Evolutionary conservation across 2,113 vertebrate genomes (phyloP).

Genomic region (Naja naja): DNA sequence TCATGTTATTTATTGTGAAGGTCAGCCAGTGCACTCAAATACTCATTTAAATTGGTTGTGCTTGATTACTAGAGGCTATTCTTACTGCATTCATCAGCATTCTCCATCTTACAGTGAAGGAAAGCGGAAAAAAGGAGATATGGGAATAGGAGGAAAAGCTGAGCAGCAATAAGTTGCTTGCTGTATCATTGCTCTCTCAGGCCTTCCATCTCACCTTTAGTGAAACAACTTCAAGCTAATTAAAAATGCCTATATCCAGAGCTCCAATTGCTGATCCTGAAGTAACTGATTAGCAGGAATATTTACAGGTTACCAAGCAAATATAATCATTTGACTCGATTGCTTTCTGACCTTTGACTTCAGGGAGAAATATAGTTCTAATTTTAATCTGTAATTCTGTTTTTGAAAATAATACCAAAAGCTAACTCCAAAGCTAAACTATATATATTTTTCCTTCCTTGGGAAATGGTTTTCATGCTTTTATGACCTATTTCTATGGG

Average conservation of each 20-base stretch:
- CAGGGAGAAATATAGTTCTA: accelerated
- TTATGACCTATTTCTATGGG: background rate
- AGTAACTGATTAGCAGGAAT: background rate
- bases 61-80: background rate
- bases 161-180: background rate
- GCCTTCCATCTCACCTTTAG: background rate
- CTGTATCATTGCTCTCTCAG: background rate
- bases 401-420: background rate
- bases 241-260: background rate
- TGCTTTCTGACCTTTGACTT: background rate
- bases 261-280: background rate
- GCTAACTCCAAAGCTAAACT: background rate
- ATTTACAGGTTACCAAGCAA: background rate
- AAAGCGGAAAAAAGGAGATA: background rate
- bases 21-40: background rate
- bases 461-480: background rate
- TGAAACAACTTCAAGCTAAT: background rate
- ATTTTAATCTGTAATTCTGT: background rate
- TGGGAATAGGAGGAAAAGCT: background rate
- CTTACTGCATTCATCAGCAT: background rate
- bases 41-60: background rate
- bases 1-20: background rate
- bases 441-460: background rate
- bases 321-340: background rate
- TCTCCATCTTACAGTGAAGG: background rate